Evolutionary conservation across 2,113 vertebrate species (phyloP).

Genomic region (Erythrolamprus reginae): DNA sequence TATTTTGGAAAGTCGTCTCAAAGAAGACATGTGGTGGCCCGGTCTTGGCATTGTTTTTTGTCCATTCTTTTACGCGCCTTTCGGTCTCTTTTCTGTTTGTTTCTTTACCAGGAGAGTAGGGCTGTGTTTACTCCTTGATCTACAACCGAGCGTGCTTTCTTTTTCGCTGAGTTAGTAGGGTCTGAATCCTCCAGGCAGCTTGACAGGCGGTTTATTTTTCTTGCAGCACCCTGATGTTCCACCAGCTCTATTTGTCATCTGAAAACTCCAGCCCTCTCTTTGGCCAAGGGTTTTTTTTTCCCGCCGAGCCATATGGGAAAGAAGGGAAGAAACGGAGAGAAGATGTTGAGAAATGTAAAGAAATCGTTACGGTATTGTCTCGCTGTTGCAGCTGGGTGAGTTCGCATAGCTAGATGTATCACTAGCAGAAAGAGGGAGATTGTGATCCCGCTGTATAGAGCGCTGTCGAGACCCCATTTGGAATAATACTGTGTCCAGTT

Average conservation of each 20-base stretch:
- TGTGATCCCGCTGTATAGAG: no score
- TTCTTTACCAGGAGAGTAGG: constrained; percentile 47
- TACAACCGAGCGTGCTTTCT: constrained; percentile 41
- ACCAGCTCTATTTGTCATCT: constrained; percentile 50
- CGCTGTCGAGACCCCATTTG: no score
- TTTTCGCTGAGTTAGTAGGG: constrained; percentile 2
- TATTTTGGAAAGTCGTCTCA: not conserved
- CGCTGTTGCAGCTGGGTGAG: no score
- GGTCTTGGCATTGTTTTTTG: constrained; percentile 33
- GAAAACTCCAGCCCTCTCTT: constrained; percentile 28
- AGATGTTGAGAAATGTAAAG: constrained; percentile 31
- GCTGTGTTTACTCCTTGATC: constrained; percentile 42
- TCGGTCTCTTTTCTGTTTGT: constrained; percentile 56
- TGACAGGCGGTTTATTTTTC: constrained; percentile 62
- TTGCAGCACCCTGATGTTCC: constrained; percentile 55
- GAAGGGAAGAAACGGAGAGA: not conserved
- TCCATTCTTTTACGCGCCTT: constrained; percentile 20
- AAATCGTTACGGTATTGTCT: constrained; percentile 27
- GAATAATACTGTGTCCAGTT: no score
- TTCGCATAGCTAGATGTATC: no score
- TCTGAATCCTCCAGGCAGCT: constrained; percentile 37
- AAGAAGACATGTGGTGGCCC: constrained; percentile 25
- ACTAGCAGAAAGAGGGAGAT: no score
- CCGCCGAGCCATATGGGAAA: no score
- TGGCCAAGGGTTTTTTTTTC: constrained; percentile 34